phyloP scores from a whole-genome alignment of 1,140 invertebrate species.

The Panagrolaimus sp. region DNA sequence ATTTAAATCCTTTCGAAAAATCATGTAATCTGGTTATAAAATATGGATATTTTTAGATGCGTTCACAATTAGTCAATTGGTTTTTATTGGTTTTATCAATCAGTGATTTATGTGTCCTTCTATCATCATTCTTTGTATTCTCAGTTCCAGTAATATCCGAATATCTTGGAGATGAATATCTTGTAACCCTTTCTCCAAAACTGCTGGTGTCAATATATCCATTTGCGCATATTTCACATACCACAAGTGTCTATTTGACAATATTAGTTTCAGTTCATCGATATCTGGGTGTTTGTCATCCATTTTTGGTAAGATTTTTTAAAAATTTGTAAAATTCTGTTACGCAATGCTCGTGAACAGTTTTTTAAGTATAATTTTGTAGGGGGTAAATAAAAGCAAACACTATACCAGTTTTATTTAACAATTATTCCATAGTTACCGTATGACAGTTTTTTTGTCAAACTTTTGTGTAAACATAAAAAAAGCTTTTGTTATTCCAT shows the following conservation, averaged over 20 bases:
- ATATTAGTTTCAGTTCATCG: slow-evolving; percentile 38
- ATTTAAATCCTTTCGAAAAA: too few relatives aligned
- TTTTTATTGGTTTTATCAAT: slow-evolving; percentile 11
- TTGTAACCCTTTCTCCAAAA: slow-evolving; percentile 7
- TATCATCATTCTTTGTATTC: slow-evolving; percentile 23
- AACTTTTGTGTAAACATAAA: too few relatives aligned
- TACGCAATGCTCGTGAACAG: too few relatives aligned
- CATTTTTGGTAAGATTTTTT: slow-evolving; percentile 40
- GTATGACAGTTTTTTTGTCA: too few relatives aligned
- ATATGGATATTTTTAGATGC: slow-evolving; percentile 11
- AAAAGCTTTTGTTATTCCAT: too few relatives aligned
- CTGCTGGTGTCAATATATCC: slow-evolving; percentile 24
- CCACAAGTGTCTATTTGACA: slow-evolving; percentile 34
- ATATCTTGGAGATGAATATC: background rate
- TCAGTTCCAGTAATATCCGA: slow-evolving; percentile 21
- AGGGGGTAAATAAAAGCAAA: too few relatives aligned
- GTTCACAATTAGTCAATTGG: slow-evolving; percentile 21
- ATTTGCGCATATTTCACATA: slow-evolving; percentile 27
- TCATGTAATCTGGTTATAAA: background rate
- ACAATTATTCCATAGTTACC: too few relatives aligned
- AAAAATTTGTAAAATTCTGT: too few relatives aligned
- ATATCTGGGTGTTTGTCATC: slow-evolving; percentile 38
- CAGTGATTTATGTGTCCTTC: slow-evolving; percentile 22
- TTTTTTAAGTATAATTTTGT: too few relatives aligned
- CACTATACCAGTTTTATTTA: too few relatives aligned